Percentiles rank a stretch among this genome's conserved stretches.
Evolutionary conservation across 2,113 vertebrate genomes (phyloP).

Genomic region (Nansenia antarctica): DNA sequence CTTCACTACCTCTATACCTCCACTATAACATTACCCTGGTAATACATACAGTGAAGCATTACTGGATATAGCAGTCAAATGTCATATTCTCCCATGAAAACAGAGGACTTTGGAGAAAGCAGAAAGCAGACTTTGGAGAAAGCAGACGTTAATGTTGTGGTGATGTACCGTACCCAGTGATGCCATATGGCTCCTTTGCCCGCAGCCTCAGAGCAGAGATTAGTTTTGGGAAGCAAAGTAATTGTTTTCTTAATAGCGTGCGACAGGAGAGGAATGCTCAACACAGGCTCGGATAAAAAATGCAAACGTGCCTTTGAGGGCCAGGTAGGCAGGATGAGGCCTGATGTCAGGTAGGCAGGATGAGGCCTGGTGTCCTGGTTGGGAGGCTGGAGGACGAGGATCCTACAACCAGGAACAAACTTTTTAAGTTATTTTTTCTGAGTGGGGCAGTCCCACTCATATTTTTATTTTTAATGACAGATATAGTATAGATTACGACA

Average conservation of each 20-base stretch:
- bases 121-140: background rate
- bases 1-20: no score
- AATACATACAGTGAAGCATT: no score
- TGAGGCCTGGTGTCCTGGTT: constrained; percentile 50
- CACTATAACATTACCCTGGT: no score
- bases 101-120: constrained; percentile 27
- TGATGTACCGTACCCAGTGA: constrained; percentile 31
- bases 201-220: constrained; percentile 46
- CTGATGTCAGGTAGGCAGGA: constrained; percentile 46
- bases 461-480: no score
- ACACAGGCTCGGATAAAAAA: constrained; percentile 45
- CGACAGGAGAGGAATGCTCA: constrained; percentile 63
- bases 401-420: no score
- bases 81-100: constrained; percentile 9
- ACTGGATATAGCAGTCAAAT: constrained; percentile 10
- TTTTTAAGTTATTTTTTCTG: no score
- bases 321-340: constrained; percentile 22
- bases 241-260: constrained; percentile 66
- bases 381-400: constrained; percentile 23
- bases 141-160: constrained; percentile 26
- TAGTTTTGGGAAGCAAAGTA: constrained; percentile 51
- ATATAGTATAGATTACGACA: no score
- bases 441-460: no score
- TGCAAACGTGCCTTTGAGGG: constrained; percentile 36
- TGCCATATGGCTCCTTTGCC: constrained; percentile 41